Conservation (phyloP, 2,113 vertebrate genomes). For the Cyphomyrus plagiostoma region DNA sequence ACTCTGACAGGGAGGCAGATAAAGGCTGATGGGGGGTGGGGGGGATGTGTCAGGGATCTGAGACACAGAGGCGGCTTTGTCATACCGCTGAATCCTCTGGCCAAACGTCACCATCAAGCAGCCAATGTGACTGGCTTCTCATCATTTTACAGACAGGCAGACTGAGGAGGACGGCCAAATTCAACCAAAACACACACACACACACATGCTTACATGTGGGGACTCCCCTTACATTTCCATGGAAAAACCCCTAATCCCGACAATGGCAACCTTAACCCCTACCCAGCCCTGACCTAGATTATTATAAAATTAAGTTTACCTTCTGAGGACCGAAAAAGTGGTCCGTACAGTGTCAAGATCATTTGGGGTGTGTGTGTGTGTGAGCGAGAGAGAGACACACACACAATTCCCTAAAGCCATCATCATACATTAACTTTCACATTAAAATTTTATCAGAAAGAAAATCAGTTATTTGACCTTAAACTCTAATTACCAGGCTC, state of each 20-base stretch:
- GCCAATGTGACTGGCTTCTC: background rate
- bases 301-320: background rate
- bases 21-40: background rate
- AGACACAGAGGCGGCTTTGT: background rate
- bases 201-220: background rate
- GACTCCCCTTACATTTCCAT: too few species aligned
- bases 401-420: background rate
- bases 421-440: background rate
- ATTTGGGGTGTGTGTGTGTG: background rate
- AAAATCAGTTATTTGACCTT: background rate
- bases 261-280: too few species aligned
- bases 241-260: background rate
- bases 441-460: background rate
- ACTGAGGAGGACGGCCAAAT: background rate
- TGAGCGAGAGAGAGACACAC: background rate
- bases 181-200: background rate
- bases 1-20: conserved; percentile 1
- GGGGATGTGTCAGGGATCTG: background rate
- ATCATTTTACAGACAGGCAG: background rate
- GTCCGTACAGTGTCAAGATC: background rate
- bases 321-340: background rate
- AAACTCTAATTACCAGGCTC: background rate
- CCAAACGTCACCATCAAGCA: background rate
- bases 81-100: too few species aligned
- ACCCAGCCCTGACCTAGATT: background rate